phyloP scores from a whole-genome alignment of 2,888 invertebrate genomes.

The Drosophila neotestacea region DNA sequence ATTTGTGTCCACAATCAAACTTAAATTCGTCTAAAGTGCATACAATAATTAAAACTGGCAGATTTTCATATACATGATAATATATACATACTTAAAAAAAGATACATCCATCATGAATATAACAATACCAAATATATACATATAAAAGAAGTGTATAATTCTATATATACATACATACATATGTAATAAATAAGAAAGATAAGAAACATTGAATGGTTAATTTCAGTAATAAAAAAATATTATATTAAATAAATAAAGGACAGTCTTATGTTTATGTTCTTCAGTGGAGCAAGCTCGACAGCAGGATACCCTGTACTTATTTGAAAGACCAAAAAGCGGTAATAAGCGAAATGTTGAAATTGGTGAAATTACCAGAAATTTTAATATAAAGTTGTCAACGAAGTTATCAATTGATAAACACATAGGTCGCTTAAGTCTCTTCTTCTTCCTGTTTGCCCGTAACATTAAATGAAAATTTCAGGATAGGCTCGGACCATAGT shows the following conservation, averaged over 20 bases:
- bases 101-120: slow-evolving; percentile 20
- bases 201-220: slow-evolving; percentile 71
- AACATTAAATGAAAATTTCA: too few relatives aligned
- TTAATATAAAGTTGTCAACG: too few relatives aligned
- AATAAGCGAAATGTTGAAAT: too few relatives aligned
- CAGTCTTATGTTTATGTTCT: too few relatives aligned
- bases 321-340: too few relatives aligned
- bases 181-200: slow-evolving; percentile 60
- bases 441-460: too few relatives aligned
- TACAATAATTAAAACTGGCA: slow-evolving; percentile 63
- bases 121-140: slow-evolving; percentile 26
- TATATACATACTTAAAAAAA: slow-evolving; percentile 25
- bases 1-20: slow-evolving; percentile 74
- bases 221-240: slow-evolving; percentile 72
- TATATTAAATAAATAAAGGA: slow-evolving; percentile 44
- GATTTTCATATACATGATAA: slow-evolving; percentile 53
- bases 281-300: too few relatives aligned
- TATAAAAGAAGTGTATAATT: slow-evolving; percentile 49
- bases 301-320: too few relatives aligned
- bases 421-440: too few relatives aligned
- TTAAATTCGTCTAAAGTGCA: slow-evolving; percentile 73
- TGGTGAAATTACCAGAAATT: too few relatives aligned
- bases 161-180: slow-evolving; percentile 31
- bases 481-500: too few relatives aligned
- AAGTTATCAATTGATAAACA: too few relatives aligned